Percentiles rank a stretch among this genome's conserved stretches.
Evolutionary conservation across 2,797 vertebrate genomes (phyloP).

Genomic region (Distichodus sexfasciatus): DNA sequence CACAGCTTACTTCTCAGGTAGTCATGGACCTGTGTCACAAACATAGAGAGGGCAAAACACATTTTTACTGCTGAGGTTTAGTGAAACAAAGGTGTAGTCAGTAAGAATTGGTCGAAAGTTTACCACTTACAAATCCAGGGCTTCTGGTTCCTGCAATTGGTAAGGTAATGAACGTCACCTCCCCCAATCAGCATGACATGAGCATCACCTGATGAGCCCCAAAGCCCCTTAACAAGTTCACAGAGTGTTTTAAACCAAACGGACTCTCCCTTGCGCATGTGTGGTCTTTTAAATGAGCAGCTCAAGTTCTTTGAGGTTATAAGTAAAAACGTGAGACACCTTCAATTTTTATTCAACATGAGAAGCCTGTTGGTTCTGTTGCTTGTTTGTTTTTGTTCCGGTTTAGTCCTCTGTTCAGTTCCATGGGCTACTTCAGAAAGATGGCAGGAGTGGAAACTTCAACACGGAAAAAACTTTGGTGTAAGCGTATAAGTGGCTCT

Average conservation of each 20-base stretch:
- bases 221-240: too few species aligned
- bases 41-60: background rate
- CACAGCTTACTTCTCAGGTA: constrained; percentile 97
- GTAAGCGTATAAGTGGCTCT: background rate
- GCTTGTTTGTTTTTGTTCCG: background rate
- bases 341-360: background rate
- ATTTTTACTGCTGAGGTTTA: too few species aligned
- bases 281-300: too few species aligned
- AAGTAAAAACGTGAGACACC: background rate
- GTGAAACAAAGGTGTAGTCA: too few species aligned
- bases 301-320: background rate
- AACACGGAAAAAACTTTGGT: background rate
- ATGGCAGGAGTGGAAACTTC: background rate
- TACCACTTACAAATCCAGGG: too few species aligned
- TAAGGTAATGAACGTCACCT: too few species aligned
- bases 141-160: too few species aligned
- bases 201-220: too few species aligned
- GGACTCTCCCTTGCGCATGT: too few species aligned
- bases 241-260: too few species aligned
- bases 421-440: background rate
- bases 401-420: background rate
- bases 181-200: too few species aligned
- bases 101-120: too few species aligned
- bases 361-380: background rate
- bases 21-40: constrained; percentile 86